These are phyloP conservation scores for Oceanodroma leucorhoa DNA, from an alignment of 2,797 vertebrate genomes.

Conservation along the genomic window DNA sequence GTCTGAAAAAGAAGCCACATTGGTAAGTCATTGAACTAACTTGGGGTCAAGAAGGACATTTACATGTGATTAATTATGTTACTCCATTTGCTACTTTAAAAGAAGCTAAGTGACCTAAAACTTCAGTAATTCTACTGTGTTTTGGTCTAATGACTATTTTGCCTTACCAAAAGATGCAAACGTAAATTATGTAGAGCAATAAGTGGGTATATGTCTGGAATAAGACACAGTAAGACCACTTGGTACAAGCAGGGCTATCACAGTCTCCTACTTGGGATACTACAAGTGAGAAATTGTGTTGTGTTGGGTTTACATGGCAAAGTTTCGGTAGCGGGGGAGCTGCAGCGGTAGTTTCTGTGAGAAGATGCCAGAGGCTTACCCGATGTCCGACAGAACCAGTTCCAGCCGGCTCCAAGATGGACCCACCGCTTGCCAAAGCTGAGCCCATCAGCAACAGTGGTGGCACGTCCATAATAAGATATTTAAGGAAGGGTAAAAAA, in stretches of 20 bases:
- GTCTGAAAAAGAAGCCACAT: not conserved
- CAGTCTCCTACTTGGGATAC: not conserved
- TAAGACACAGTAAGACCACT: not conserved
- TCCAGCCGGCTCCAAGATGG: not conserved
- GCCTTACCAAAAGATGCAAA: not conserved
- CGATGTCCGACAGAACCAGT: accelerated
- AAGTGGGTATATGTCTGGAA: not conserved
- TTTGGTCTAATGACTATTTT: not conserved
- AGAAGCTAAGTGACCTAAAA: not conserved
- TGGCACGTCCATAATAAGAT: not conserved
- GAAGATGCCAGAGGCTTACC: not conserved
- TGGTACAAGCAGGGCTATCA: not conserved
- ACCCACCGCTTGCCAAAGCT: accelerated
- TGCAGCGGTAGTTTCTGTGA: not conserved
- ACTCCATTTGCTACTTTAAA: not conserved
- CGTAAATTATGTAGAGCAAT: not conserved
- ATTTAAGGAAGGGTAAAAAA: not conserved
- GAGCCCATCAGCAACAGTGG: accelerated
- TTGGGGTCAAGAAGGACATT: not conserved
- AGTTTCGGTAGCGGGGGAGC: accelerated
- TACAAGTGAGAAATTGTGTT: not conserved
- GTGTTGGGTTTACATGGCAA: not conserved
- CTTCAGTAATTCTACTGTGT: not conserved
- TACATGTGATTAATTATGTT: not conserved
- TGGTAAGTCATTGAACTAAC: not conserved